Conservation (phyloP, 2,888 invertebrate genomes). For the Oxystoma pomonae region DNA sequence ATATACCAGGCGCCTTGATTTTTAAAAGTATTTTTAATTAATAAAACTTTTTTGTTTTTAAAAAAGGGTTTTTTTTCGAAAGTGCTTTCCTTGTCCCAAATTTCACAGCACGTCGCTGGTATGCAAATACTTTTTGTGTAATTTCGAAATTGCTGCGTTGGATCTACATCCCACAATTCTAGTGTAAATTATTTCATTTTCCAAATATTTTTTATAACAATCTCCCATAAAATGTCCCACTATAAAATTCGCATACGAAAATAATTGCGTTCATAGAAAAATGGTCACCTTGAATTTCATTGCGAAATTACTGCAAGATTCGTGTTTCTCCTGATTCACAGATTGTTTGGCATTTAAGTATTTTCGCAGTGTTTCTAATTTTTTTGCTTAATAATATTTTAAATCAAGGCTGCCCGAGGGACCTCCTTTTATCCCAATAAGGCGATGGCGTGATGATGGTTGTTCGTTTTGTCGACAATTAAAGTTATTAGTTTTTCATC, state of each 20-base stretch:
- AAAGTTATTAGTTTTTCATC: neutral
- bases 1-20: no score
- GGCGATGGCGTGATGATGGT: constrained; percentile 11
- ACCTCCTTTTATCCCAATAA: constrained; percentile 22
- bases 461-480: constrained; percentile 13
- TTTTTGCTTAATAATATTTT: constrained; percentile 31
- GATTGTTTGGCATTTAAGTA: constrained; percentile 40
- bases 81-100: no score
- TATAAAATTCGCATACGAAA: neutral
- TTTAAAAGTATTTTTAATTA: no score
- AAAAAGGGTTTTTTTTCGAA: no score
- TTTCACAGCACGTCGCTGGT: no score
- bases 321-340: constrained; percentile 35
- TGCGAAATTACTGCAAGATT: constrained; percentile 37
- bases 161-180: no score
- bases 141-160: no score
- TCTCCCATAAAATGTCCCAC: neutral
- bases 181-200: neutral
- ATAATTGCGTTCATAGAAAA: constrained; percentile 32
- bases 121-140: no score
- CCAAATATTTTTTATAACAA: neutral
- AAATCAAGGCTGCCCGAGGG: constrained; percentile 27
- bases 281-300: constrained; percentile 40
- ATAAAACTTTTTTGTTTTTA: no score
- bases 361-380: constrained; percentile 40